Evolutionary conservation across 2,888 invertebrate species (phyloP), one percentile per base, ranked within the genome.

Genomic region (Pristionchus exspectatus): DNA sequence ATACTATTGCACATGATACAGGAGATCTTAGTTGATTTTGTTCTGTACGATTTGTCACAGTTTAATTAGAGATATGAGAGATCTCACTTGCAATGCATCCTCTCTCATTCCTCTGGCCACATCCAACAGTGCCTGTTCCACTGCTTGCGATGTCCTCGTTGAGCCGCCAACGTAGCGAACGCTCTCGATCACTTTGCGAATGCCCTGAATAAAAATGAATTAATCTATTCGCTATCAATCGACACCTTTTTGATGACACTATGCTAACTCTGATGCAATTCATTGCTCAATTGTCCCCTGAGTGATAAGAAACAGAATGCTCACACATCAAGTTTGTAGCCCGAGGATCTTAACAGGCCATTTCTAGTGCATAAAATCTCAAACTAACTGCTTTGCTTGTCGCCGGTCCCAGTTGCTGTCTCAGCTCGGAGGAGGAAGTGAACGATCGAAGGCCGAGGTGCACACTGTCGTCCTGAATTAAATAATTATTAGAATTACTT

Each of bases 371-470:
- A n/a, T n/a, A n/a, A n/a, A n/a, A n/a, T n/a, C n/a, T n/a, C n/a
- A n/a, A 66, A 50, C n/a, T 59, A 59, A 92, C 93, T 69, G 90
- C 90, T 84, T 93, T 92, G 74, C 93, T 92, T 16, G 92, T 87
- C 21, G 93, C 93, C 24, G 92, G 74, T 69, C 91, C 92, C 2
- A 94, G 90, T 18, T 90, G 90, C 83, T 92, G 94, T 27, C 93
- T 87, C 16, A 93, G 89, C 16, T 90, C 90, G 2, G 94, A 90
- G 10, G 84, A 89, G 69, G 91, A 90, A 21, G 93, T 93, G 90
- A 94, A 94, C 59, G 92, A 92, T 77, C 91, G 92, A 66, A 94
- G 90, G 10, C 94, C 94, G 9, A 93, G 90, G n/a, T 94, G 92
- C 69, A 91, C 91, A 21, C 90, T 90, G 27, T 90, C 91, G 44